A percentile compares a stretch with the other conserved stretches of the same genome.
Conservation (phyloP, 1,140 invertebrate genomes). For the Ceratina japonica region DNA sequence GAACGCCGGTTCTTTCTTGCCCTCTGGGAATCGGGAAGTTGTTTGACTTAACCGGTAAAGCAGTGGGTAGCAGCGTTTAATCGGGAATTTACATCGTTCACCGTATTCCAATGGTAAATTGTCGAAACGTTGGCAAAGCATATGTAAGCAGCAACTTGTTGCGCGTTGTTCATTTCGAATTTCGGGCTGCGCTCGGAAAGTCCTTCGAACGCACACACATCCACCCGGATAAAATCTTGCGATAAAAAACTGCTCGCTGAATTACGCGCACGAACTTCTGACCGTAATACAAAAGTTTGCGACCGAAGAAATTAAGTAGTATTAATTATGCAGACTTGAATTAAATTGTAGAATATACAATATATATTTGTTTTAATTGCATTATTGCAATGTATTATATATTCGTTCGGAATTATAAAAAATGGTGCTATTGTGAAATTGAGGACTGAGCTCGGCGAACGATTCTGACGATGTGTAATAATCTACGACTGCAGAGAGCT, state of each 20-base stretch:
- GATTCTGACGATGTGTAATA: background rate
- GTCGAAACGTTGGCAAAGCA: constrained; percentile 23
- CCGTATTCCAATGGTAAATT: constrained; percentile 28
- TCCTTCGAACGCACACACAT: too few relatives aligned
- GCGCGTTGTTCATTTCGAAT: constrained; percentile 31
- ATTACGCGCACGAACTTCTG: too few relatives aligned
- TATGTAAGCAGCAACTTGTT: constrained; percentile 45
- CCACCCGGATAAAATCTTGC: too few relatives aligned
- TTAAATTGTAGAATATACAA: too few relatives aligned
- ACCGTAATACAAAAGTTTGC: too few relatives aligned
- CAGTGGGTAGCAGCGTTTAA: constrained; percentile 26
- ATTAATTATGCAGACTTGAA: too few relatives aligned
- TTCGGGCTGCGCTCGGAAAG: background rate
- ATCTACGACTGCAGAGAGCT: background rate
- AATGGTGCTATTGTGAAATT: too few relatives aligned
- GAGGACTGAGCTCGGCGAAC: background rate
- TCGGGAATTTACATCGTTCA: constrained; percentile 26
- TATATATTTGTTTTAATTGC: too few relatives aligned
- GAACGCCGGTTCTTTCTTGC: constrained; percentile 1
- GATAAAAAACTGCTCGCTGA: too few relatives aligned
- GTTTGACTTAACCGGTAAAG: constrained; percentile 21
- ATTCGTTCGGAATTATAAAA: too few relatives aligned
- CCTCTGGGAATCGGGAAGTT: constrained; percentile 6
- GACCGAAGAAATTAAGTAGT: too few relatives aligned
- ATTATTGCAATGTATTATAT: too few relatives aligned